Conservation (phyloP, 2,113 vertebrate genomes). For the Mus pahari region DNA sequence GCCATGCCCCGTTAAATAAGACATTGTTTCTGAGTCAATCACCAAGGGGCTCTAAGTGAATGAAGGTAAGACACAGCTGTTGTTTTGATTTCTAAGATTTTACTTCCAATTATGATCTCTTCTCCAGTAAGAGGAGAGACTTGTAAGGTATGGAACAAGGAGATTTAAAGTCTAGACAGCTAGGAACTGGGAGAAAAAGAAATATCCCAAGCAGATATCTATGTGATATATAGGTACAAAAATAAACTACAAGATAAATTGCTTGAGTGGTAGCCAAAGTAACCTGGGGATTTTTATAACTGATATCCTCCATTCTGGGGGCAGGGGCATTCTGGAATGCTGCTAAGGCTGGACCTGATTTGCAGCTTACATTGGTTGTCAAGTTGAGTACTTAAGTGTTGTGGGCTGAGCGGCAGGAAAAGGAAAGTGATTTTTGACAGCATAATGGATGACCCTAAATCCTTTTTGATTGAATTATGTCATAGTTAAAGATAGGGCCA, state of each 20-base stretch:
- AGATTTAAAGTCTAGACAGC: slow-evolving; percentile 22
- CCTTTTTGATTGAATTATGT: slow-evolving; percentile 70
- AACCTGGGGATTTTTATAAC: slow-evolving; percentile 10
- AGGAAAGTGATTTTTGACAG: slow-evolving; percentile 72
- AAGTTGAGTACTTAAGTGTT: slow-evolving; percentile 48
- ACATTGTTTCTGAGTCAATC: not conserved
- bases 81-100: not conserved
- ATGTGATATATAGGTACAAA: slow-evolving; percentile 7
- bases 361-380: slow-evolving; percentile 19
- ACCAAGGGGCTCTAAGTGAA: not conserved
- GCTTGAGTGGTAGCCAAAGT: not conserved
- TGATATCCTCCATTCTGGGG: not conserved
- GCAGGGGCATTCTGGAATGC: slow-evolving; percentile 4
- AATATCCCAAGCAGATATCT: slow-evolving; percentile 45
- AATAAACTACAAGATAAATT: slow-evolving; percentile 50
- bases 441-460: slow-evolving; percentile 62
- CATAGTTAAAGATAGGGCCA: slow-evolving; percentile 55
- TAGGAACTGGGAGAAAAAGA: slow-evolving; percentile 24
- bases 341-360: not conserved
- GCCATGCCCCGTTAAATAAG: not conserved
- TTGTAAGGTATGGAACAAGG: not conserved
- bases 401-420: not conserved
- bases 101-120: not conserved
- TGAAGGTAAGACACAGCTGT: not conserved
- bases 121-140: not conserved